These are phyloP conservation scores for Cotesia typhae DNA, from an alignment of 1,140 invertebrate genomes.

Conservation along the genomic window DNA sequence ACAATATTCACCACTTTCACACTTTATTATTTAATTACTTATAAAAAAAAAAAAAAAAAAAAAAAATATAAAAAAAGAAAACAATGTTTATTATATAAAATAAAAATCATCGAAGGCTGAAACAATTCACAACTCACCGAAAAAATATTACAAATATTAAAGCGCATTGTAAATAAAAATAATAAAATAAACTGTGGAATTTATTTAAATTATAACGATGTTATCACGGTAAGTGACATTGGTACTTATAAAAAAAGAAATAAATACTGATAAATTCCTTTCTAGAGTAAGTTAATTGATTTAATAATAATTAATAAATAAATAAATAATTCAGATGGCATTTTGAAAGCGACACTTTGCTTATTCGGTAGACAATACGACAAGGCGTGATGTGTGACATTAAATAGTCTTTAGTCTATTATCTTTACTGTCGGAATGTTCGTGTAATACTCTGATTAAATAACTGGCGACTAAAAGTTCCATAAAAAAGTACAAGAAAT, in stretches of 20 bases:
- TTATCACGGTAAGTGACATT: too few species aligned
- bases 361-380: constrained; percentile 45
- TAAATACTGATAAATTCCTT: background rate
- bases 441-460: background rate
- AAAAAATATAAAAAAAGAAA: background rate
- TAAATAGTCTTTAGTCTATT: constrained; percentile 29
- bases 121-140: background rate
- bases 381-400: constrained; percentile 21
- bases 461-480: background rate
- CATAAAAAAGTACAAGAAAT: background rate
- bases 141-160: background rate
- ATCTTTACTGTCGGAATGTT: constrained; percentile 5
- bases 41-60: background rate
- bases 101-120: too few species aligned
- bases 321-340: constrained; percentile 40
- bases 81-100: background rate
- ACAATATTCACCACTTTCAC: constrained; percentile 1
- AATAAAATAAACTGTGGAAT: background rate
- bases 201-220: constrained; percentile 3
- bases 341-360: constrained; percentile 36
- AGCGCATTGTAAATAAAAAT: background rate
- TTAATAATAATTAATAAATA: constrained; percentile 35
- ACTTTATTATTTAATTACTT: background rate
- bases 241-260: constrained; percentile 8
- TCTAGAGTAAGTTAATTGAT: background rate